A percentile compares a stretch with the other conserved stretches of the same genome.
Conservation (phyloP, 2,888 invertebrate species). For the Aphidius colemani region DNA sequence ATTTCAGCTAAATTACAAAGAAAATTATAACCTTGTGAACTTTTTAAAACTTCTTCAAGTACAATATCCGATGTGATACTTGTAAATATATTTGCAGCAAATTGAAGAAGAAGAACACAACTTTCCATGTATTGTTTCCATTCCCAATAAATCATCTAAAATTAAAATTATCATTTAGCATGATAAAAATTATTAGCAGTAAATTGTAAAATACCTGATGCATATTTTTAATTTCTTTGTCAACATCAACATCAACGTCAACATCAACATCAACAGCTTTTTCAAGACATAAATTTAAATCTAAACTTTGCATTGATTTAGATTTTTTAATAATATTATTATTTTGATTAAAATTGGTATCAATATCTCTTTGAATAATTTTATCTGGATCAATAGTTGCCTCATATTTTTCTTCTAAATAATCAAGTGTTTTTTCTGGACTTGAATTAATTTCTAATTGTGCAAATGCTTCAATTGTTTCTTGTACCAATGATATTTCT, state of each 20-base stretch:
- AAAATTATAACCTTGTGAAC: slow-evolving; percentile 63
- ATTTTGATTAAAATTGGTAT: too few species aligned
- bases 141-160: slow-evolving; percentile 55
- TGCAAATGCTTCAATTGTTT: slow-evolving; percentile 49
- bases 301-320: slow-evolving; percentile 58
- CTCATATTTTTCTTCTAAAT: slow-evolving; percentile 43
- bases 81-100: slow-evolving; percentile 64
- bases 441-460: slow-evolving; percentile 46
- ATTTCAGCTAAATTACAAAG: slow-evolving; percentile 62
- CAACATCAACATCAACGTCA: slow-evolving; percentile 54
- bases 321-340: slow-evolving; percentile 34
- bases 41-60: slow-evolving; percentile 63
- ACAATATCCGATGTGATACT: slow-evolving; percentile 63
- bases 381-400: slow-evolving; percentile 49
- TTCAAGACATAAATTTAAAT: slow-evolving; percentile 57
- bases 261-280: slow-evolving; percentile 51
- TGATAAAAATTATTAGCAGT: too few species aligned
- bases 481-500: slow-evolving; percentile 45
- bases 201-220: slow-evolving; percentile 46
- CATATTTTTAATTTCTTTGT: slow-evolving; percentile 46
- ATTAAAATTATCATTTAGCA: slow-evolving; percentile 15
- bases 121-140: slow-evolving; percentile 62
- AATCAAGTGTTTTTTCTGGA: slow-evolving; percentile 31
- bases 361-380: slow-evolving; percentile 45
- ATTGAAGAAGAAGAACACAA: slow-evolving; percentile 62